Base-by-base conservation (phyloP, 2,797 vertebrate genomes). In the Falco concolor region DNA sequence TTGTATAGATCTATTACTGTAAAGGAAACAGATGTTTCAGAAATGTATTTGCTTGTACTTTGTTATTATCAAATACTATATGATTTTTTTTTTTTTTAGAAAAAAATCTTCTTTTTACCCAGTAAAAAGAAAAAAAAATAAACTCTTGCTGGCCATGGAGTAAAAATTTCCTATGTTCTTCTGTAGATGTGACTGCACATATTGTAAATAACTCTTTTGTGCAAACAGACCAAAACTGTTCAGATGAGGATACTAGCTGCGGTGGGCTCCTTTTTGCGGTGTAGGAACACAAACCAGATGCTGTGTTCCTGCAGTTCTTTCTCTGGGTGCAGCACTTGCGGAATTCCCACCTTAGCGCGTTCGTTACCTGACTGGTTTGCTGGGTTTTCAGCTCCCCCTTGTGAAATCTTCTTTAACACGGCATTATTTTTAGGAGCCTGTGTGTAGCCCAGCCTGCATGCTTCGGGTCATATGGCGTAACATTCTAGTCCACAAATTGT, bases 1-100 rank as follows among this genome's bases (percentile, higher is more conserved):
- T 23, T 97, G 90, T 97, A 96, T 95, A 97, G 93, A 81, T 81
- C 89, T 95, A 95, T 63, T 95, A 95, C 60, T 97, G 91, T 97
- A 96, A 97, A 97, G 86, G 81, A 93, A 96, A 96, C 81, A 85
- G 50, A 94, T 91, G 87, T 97, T 97, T 97, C 89, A 95, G 79
- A 97, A 96, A 85, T 90, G 94, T 95, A 96, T 95, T 95, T 96
- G 96, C 91, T 95, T 97, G 96, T 97, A 97, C 93, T 96, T 97
- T 93, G 82, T 76, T 97, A 96, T 94, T 96, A 95, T 94, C 76
- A 95, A 95, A 95, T 96, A 86, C 49, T 92, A 87, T 95, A 95
- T 85, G 89, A 13, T 82, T 84, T 57, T 79, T 65, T 83, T 42
- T 85, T 91, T 94, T 95, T 65, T 16, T 12, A 1, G 4, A 19